These are phyloP conservation scores for Chrysina gloriosa DNA, from an alignment of 2,888 invertebrate species.

Conservation along the genomic window DNA sequence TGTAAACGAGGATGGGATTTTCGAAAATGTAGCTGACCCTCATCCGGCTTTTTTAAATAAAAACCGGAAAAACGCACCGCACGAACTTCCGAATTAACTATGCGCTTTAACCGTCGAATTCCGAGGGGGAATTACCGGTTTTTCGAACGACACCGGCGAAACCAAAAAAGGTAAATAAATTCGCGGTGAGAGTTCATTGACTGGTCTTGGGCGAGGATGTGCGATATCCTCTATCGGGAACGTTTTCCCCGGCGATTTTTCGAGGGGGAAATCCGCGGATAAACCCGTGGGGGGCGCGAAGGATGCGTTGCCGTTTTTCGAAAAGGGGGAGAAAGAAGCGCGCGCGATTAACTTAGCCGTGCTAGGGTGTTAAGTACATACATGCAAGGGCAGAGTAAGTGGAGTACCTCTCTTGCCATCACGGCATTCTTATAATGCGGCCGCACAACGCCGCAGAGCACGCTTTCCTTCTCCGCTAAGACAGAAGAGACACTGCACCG, in stretches of 20 bases:
- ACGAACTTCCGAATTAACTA: background rate
- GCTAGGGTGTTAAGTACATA: slow-evolving; percentile 47
- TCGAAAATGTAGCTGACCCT: background rate
- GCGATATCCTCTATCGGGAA: background rate
- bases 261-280: background rate
- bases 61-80: background rate
- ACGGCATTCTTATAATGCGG: slow-evolving; percentile 76
- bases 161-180: slow-evolving; percentile 36
- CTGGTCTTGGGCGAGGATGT: slow-evolving; percentile 39
- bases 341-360: slow-evolving; percentile 17
- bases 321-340: background rate
- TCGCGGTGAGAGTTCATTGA: slow-evolving; percentile 38
- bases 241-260: slow-evolving; percentile 1
- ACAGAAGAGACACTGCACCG: slow-evolving; percentile 46
- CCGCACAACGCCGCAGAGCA: slow-evolving; percentile 60
- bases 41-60: background rate
- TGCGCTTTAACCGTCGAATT: background rate
- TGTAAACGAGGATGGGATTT: background rate
- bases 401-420: slow-evolving; percentile 77
- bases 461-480: slow-evolving; percentile 47
- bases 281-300: too few species aligned
- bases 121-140: background rate
- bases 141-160: slow-evolving; percentile 14
- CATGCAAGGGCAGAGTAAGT: slow-evolving; percentile 44
- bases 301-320: background rate